Base-by-base conservation (phyloP, 2,888 invertebrate genomes). In the Phlogophora meticulosa region DNA sequence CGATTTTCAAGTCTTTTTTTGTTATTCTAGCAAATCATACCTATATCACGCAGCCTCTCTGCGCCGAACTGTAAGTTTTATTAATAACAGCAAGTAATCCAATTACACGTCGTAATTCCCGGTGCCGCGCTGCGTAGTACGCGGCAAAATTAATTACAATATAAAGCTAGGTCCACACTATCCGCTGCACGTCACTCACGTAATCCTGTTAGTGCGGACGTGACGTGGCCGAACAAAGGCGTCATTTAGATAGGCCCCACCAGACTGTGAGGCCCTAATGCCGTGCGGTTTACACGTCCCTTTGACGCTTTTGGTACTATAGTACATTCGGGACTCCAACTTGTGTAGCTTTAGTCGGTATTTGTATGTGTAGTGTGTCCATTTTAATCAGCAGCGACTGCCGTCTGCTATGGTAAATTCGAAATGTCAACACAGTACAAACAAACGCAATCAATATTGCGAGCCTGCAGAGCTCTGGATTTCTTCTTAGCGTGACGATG, bases 161-260 rank as follows among this genome's bases (percentile, higher is more conserved):
- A 72, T 72, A 77, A 77, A 77, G 81, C 78, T 72, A 45, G 59
- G 60, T 42, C 48, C 48, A 70, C 63, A 78, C 72, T 77, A 63
- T 51, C 51, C 53, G 24, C 0, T 11, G 42, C 53, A 48, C 65
- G 65, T 70, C 85, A 76, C 78, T 78, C 70, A 56, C 55, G 66
- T 84, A 83, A 87, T 85, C 83, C 78, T 72, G 81, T 85, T 81
- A 85, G 63, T 43, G 48, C 32, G 62, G 75, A 76, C 72, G 79
- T 69, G 82, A 77, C 68, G 60, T 45, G 67, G 63, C 40, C 38
- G 52, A 10, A 71, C 72, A 78, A 63, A 72, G 72, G 62, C 64
- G 62, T 45, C 68, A 77, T 80, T 75, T 71, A 63, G 72, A 53
- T 75, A 49, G 70, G 49, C 59, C 57, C 59, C 57, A 36, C 45